Percentiles rank a stretch among this genome's conserved stretches.
Conservation (phyloP, 2,888 invertebrate genomes). For the Amblyjoppa fuscipennis region DNA sequence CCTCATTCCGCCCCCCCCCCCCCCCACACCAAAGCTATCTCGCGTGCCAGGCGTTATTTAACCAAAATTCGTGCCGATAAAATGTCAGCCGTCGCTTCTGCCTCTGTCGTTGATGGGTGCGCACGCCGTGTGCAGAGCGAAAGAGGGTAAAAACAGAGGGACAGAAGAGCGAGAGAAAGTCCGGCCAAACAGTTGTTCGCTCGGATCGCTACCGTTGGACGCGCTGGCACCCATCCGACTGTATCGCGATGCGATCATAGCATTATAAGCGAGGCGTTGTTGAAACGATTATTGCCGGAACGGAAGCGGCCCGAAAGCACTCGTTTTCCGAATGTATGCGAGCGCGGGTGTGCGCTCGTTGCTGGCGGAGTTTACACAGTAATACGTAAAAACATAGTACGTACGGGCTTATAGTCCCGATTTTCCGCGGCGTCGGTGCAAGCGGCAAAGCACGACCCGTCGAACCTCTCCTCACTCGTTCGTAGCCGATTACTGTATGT, state of each 20-base stretch:
- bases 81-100: slow-evolving; percentile 73
- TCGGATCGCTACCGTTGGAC: slow-evolving; percentile 65
- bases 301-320: slow-evolving; percentile 62
- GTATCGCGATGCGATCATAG: slow-evolving; percentile 82
- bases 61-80: slow-evolving; percentile 77
- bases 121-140: not conserved
- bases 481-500: slow-evolving; percentile 83
- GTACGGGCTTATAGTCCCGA: slow-evolving; percentile 52
- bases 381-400: slow-evolving; percentile 63
- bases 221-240: slow-evolving; percentile 78
- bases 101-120: slow-evolving; percentile 16
- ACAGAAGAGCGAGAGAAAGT: slow-evolving; percentile 25
- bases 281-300: slow-evolving; percentile 83
- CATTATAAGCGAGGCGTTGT: slow-evolving; percentile 84
- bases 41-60: slow-evolving; percentile 73
- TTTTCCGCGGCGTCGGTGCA: slow-evolving; percentile 59
- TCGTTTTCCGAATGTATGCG: slow-evolving; percentile 18
- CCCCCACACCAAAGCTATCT: slow-evolving; percentile 51
- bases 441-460: slow-evolving; percentile 53
- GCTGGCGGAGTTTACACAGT: slow-evolving; percentile 32
- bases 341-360: slow-evolving; percentile 5
- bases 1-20: not conserved
- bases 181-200: slow-evolving; percentile 52
- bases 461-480: slow-evolving; percentile 56
- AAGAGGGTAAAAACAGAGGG: not conserved